These are phyloP conservation scores for Listrodromus nycthemerus DNA, from an alignment of 2,888 invertebrate species.

Conservation along the genomic window DNA sequence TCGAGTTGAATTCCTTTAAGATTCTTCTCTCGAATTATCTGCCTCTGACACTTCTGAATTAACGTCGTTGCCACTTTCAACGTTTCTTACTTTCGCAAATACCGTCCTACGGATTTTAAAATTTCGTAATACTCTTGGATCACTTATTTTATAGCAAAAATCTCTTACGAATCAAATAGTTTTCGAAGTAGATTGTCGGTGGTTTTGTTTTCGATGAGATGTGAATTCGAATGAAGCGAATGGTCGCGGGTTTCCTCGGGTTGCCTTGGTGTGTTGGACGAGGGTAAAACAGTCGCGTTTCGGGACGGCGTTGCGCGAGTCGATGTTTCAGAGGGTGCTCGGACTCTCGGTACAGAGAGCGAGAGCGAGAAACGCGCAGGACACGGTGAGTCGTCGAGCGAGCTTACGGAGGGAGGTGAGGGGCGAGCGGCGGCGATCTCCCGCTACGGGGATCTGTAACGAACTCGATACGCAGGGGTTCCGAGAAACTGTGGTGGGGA, in stretches of 20 bases:
- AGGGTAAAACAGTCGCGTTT: slow-evolving; percentile 11
- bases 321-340: slow-evolving; percentile 11
- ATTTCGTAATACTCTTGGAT: neutral
- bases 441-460: slow-evolving; percentile 82
- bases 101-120: neutral
- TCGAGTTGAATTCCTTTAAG: too few relatives aligned
- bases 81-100: neutral
- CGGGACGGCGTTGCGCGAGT: slow-evolving; percentile 68
- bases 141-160: neutral
- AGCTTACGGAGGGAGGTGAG: slow-evolving; percentile 64
- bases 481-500: slow-evolving; percentile 68
- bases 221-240: neutral
- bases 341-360: slow-evolving; percentile 3
- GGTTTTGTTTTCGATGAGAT: too few relatives aligned
- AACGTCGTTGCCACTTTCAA: neutral
- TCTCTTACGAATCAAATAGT: too few relatives aligned
- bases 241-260: neutral
- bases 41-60: neutral
- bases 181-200: too few relatives aligned
- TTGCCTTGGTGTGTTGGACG: neutral
- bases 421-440: slow-evolving; percentile 77
- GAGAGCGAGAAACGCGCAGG: slow-evolving; percentile 45
- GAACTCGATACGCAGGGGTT: slow-evolving; percentile 80
- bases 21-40: too few relatives aligned
- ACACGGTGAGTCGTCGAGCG: slow-evolving; percentile 34